Base-by-base conservation (phyloP, 1,140 invertebrate genomes). In the Cydia fagiglandana region DNA sequence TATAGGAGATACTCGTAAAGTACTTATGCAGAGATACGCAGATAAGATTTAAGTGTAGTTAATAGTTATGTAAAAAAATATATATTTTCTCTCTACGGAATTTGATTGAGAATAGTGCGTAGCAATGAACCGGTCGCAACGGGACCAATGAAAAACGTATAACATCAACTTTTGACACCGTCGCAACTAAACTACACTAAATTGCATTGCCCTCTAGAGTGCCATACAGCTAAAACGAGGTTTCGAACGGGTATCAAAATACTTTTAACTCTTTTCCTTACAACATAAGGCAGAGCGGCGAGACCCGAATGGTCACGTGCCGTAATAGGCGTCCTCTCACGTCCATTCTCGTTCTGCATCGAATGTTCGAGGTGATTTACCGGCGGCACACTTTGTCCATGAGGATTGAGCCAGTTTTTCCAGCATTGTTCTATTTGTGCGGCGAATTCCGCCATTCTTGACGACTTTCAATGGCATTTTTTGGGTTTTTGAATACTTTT, bases 321-420 rank as follows among this genome's bases (percentile, higher is more conserved):
- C 56, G 56, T 24, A 61, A 61, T 61, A 61, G 56, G 56, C 56
- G 56, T 24, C 56, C 56, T 61, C 56, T 20, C 56, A 61, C 56
- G 56, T 61, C 56, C 56, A 10, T 2, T 20, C 20, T 24, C 17
- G 56, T 24, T 17, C 20, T 61, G 56, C 56, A 24, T 61, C 56
- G 56, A 61, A 61, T 61, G 56, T 61, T 20, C 56, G 56, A 24
- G 56, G 56, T 61, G 56, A 61, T 61, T 61, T 61, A 61, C 56
- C 56, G 56, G 56, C 56, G 56, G 20, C 56, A 61, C 56, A 61
- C 56, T 61, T 61, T 20, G 56, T 24, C 56, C 56, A n/a, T 61
- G 56, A 61, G 20, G 17, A 61, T 61, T 61, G 56, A 24, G 56
- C 56, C 20, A 24, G 56, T 61, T 61, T 61, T 24, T 61, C 56